phyloP scores from a whole-genome alignment of 2,888 invertebrate genomes.

The Trissoscelio sp. region DNA sequence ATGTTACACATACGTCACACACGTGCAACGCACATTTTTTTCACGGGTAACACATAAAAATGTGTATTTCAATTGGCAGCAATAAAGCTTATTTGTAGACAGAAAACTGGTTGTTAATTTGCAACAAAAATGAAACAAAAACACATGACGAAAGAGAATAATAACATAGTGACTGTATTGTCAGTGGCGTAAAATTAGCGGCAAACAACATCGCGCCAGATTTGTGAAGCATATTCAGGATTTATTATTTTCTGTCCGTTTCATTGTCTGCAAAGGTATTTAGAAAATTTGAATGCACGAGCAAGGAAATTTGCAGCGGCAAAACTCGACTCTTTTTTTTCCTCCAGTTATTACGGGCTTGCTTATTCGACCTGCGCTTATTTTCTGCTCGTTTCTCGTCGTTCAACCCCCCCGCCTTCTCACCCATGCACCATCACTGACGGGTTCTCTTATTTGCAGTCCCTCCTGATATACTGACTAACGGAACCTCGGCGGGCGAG shows the following conservation, averaged over 20 bases:
- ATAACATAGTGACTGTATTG: conserved; percentile 33
- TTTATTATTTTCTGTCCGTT: conserved; percentile 70
- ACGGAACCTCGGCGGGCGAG: conserved; percentile 89
- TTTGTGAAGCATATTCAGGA: conserved; percentile 34
- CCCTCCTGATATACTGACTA: conserved; percentile 91
- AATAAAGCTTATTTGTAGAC: conserved; percentile 3
- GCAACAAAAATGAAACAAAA: conserved; percentile 24
- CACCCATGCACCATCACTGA: no score
- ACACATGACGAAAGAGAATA: not conserved
- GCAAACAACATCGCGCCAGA: conserved; percentile 45
- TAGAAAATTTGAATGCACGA: conserved; percentile 57
- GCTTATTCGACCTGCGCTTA: conserved; percentile 42
- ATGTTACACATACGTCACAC: no score
- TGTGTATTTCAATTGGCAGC: no score
- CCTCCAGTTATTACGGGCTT: conserved; percentile 45
- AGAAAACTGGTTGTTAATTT: conserved; percentile 16
- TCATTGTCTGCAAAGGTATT: conserved; percentile 64
- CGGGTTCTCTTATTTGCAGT: conserved; percentile 85
- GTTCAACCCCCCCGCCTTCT: conserved; percentile 30
- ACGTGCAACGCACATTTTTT: no score
- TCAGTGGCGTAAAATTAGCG: conserved; percentile 50
- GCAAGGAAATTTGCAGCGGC: conserved; percentile 38
- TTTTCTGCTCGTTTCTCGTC: conserved; percentile 16
- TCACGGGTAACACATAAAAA: no score
- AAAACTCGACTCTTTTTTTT: conserved; percentile 25